phyloP scores from a whole-genome alignment of 2,888 invertebrate species.

The Hoplodrina blanda region DNA sequence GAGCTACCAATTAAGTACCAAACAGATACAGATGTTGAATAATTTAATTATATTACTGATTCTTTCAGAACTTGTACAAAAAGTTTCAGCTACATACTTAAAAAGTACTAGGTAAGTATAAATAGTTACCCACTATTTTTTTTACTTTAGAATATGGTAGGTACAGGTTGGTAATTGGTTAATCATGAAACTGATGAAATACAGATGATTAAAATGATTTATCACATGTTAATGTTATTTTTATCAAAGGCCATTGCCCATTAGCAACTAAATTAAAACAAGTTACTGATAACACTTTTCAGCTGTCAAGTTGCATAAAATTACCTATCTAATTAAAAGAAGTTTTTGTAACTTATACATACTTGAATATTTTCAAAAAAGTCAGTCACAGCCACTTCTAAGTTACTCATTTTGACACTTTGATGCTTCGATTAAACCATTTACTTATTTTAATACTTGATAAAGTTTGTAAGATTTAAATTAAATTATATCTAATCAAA shows the following conservation, averaged over 20 bases:
- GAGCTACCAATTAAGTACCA: not conserved
- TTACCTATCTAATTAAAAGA: not conserved
- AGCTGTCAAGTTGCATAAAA: not conserved
- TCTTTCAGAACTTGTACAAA: too few relatives aligned
- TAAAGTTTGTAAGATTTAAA: slow-evolving; percentile 5
- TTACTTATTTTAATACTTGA: slow-evolving; percentile 1
- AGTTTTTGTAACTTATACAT: slow-evolving; percentile 64
- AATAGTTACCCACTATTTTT: too few relatives aligned
- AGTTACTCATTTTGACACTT: slow-evolving; percentile 73
- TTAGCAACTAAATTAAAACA: not conserved
- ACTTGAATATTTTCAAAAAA: slow-evolving; percentile 73
- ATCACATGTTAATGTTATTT: not conserved
- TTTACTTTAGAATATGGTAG: not conserved
- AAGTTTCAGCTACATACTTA: too few relatives aligned
- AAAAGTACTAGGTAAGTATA: too few relatives aligned
- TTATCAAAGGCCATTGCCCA: not conserved
- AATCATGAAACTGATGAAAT: not conserved
- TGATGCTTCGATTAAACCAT: slow-evolving; percentile 2
- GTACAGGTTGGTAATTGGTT: not conserved
- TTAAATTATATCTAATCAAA: slow-evolving; percentile 2
- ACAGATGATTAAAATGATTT: not conserved
- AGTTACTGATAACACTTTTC: slow-evolving; percentile 8
- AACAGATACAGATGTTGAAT: too few relatives aligned
- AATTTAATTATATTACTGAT: too few relatives aligned
- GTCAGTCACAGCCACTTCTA: slow-evolving; percentile 75